Evolutionary conservation across 2,797 vertebrate species (phyloP).

Genomic region (Enteromius trimaculatus): DNA sequence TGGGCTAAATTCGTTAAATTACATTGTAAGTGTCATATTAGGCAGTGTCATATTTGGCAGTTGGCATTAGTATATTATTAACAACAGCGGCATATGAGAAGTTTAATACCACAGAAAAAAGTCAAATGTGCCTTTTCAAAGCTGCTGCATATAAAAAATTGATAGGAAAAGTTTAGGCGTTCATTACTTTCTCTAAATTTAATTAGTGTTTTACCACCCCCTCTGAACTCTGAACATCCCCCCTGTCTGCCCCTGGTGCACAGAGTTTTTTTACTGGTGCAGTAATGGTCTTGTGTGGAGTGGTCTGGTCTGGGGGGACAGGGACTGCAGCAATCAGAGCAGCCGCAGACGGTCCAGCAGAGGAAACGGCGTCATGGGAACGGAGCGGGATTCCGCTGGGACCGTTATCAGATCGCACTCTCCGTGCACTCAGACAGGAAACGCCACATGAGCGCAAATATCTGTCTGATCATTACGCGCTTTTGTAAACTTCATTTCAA

Average conservation of each 20-base stretch:
- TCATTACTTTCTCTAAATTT: too few species aligned
- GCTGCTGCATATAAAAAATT: too few species aligned
- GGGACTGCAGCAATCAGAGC: slow-evolving; percentile 69
- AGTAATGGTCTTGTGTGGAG: slow-evolving; percentile 53
- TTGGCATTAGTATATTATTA: too few species aligned
- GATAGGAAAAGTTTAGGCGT: too few species aligned
- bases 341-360: slow-evolving; percentile 71
- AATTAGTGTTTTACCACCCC: too few species aligned
- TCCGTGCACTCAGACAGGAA: slow-evolving; percentile 56
- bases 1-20: too few species aligned
- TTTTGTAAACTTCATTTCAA: background rate
- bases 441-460: slow-evolving; percentile 16
- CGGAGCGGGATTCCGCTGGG: slow-evolving; percentile 56
- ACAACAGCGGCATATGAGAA: too few species aligned
- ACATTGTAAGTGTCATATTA: too few species aligned
- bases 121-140: too few species aligned
- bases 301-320: slow-evolving; percentile 74
- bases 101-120: too few species aligned
- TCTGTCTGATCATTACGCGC: slow-evolving; percentile 12
- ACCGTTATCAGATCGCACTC: slow-evolving; percentile 75
- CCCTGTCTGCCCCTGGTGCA: background rate
- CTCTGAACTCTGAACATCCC: too few species aligned
- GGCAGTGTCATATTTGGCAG: too few species aligned
- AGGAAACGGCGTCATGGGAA: slow-evolving; percentile 83
- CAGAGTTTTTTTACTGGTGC: slow-evolving; percentile 5